Base-by-base conservation (phyloP, 1,140 invertebrate species). In the Apocrypta bakeri region DNA sequence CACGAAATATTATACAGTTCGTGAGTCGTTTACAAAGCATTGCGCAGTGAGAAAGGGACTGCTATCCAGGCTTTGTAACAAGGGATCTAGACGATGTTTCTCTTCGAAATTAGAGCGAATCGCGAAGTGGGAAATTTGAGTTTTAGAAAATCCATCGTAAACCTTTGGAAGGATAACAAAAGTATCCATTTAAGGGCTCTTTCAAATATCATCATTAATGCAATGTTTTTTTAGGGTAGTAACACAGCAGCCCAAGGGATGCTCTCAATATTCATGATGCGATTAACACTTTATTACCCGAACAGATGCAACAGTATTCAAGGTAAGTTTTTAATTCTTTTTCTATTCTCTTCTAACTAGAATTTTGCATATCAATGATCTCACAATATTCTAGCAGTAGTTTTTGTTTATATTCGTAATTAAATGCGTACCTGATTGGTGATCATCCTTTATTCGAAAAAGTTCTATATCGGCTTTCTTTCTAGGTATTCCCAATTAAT, bases 161-260 rank as follows among this genome's bases (percentile, higher is more conserved):
- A 76, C 82, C 37, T 37, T 56, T 40, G 12, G 31, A 40, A 61
- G 63, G 42, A 74, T 37, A 79, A 78, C 76, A 83, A 79, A 74
- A 63, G 69, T 76, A 66, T 66, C 69, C 82, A 79, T 79, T 83
- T 79, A 83, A 82, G 27, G 81, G 27, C n/a, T 56, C 72, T 80
- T 80, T 69, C 77, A 79, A 83, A 83, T 80, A 83, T 76, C 82
- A 80, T 83, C 56, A 83, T 79, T 80, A 78, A 83, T 83, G 76
- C 82, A 83, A 63, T 80, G 82, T 83, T 83, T 79, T 83, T 79
- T 75, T 76, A 83, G 72, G 71, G 73, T n/a, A n/a, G 29, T 24
- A 29, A 33, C 42, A 42, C 64, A 75, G 42, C 63, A 31, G 21
- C 21, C 21, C 33, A 27, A 24, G 14, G 33, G 61, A 63, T 4